A percentile compares a stretch with the other conserved stretches of the same genome.
phyloP scores from a whole-genome alignment of 2,888 invertebrate species.

The Torymus texanus region DNA sequence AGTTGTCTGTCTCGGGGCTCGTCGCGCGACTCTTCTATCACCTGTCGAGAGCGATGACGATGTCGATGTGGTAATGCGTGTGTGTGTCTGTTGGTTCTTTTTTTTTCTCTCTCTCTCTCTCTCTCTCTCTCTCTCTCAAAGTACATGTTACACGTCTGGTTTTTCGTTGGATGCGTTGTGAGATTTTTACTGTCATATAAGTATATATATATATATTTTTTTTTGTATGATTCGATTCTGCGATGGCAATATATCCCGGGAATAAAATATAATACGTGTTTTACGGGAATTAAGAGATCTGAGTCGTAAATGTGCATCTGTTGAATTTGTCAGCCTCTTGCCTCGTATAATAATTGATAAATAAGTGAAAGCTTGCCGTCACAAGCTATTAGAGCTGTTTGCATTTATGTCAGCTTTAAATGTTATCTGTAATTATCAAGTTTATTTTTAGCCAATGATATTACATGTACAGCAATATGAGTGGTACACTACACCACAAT shows the following conservation, averaged over 20 bases:
- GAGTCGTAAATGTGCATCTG: too few species aligned
- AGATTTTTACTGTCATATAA: background rate
- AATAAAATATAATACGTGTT: slow-evolving; percentile 9
- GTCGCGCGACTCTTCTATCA: too few species aligned
- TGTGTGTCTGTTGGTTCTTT: background rate
- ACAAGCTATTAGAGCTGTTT: too few species aligned
- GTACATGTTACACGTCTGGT: too few species aligned
- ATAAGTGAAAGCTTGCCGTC: background rate
- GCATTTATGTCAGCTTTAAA: slow-evolving; percentile 17
- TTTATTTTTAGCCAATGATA: background rate
- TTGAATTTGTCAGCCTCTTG: background rate
- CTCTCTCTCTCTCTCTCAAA: background rate
- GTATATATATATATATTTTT: too few species aligned
- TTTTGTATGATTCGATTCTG: background rate
- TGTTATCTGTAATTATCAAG: slow-evolving; percentile 2
- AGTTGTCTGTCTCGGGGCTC: too few species aligned
- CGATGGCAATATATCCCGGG: slow-evolving; percentile 17
- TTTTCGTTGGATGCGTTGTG: too few species aligned
- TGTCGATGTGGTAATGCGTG: slow-evolving; percentile 12
- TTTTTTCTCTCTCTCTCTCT: background rate
- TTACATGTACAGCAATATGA: background rate
- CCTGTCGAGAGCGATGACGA: too few species aligned
- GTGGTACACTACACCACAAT: too few species aligned
- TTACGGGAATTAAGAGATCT: background rate
- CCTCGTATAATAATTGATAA: slow-evolving; percentile 2